Evolutionary conservation across 2,113 vertebrate genomes (phyloP).

Genomic region (Passer montanus): DNA sequence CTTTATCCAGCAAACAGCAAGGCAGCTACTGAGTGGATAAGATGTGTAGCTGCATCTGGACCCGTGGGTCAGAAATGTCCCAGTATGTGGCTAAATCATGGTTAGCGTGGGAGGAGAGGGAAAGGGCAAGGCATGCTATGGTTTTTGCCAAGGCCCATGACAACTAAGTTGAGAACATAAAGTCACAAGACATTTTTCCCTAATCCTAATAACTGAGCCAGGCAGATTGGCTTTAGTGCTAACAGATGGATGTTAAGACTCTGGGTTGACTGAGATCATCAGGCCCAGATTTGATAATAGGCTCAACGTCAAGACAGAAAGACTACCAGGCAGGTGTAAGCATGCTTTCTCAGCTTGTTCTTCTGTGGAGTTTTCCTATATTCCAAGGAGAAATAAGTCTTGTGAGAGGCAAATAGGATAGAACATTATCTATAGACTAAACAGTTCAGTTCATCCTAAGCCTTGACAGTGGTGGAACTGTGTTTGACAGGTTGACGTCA

Average conservation of each 20-base stretch:
- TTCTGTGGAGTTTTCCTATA: background rate
- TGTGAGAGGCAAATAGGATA: background rate
- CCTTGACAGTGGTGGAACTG: background rate
- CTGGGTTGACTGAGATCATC: background rate
- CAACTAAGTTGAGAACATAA: background rate
- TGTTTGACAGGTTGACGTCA: background rate
- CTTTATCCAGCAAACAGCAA: background rate
- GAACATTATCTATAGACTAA: background rate
- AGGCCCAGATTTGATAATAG: slow-evolving; percentile 39
- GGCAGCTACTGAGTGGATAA: background rate
- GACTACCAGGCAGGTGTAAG: background rate
- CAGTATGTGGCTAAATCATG: background rate
- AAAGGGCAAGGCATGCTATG: background rate
- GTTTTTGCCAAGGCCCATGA: background rate
- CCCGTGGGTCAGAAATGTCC: background rate
- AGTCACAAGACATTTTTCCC: slow-evolving; percentile 35
- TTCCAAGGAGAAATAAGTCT: background rate
- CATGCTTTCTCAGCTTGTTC: background rate
- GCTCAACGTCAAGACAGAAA: slow-evolving; percentile 14
- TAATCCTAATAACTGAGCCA: slow-evolving; percentile 50
- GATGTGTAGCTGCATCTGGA: background rate
- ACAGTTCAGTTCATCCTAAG: background rate
- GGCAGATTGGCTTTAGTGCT: background rate
- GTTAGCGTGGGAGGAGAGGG: background rate
- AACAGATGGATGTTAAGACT: slow-evolving; percentile 60